These are phyloP conservation scores for Ploceus nigricollis DNA, from an alignment of 2,113 vertebrate genomes.

Conservation along the genomic window DNA sequence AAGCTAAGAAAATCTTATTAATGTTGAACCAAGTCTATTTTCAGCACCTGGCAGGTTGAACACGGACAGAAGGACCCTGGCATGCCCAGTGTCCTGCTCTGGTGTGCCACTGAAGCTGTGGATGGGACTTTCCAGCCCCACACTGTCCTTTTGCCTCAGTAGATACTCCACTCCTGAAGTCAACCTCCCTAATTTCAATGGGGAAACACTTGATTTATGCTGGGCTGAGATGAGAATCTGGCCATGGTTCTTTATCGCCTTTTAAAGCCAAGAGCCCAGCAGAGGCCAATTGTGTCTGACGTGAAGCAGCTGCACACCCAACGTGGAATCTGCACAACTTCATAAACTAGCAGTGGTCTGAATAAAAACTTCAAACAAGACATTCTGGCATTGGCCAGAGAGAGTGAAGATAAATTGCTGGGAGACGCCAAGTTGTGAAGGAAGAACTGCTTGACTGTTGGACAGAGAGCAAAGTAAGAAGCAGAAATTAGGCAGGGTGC, in stretches of 20 bases:
- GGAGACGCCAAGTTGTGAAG: slow-evolving; percentile 24
- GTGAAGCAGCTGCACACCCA: slow-evolving; percentile 39
- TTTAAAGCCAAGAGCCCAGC: slow-evolving; percentile 54
- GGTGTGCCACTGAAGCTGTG: fast-evolving
- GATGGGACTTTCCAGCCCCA: background rate
- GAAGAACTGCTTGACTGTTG: slow-evolving; percentile 27
- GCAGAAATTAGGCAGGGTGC: slow-evolving; percentile 17
- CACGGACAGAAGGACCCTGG: background rate
- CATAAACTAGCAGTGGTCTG: slow-evolving; percentile 58
- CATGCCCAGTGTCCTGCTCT: fast-evolving
- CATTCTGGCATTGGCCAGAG: slow-evolving; percentile 39
- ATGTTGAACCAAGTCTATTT: background rate
- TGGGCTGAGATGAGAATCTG: background rate
- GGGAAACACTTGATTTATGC: background rate
- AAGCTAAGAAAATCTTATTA: background rate
- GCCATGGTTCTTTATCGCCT: background rate
- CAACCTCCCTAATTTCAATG: background rate
- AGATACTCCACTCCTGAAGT: background rate
- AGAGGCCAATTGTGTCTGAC: slow-evolving; percentile 44
- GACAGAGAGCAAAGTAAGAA: slow-evolving; percentile 54
- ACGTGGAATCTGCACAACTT: slow-evolving; percentile 51
- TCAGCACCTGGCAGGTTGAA: background rate
- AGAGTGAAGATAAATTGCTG: slow-evolving; percentile 57
- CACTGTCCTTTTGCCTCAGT: background rate
- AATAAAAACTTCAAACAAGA: slow-evolving; percentile 67